Evolutionary conservation across 2,113 vertebrate genomes (phyloP).

Genomic region (Columba livia): DNA sequence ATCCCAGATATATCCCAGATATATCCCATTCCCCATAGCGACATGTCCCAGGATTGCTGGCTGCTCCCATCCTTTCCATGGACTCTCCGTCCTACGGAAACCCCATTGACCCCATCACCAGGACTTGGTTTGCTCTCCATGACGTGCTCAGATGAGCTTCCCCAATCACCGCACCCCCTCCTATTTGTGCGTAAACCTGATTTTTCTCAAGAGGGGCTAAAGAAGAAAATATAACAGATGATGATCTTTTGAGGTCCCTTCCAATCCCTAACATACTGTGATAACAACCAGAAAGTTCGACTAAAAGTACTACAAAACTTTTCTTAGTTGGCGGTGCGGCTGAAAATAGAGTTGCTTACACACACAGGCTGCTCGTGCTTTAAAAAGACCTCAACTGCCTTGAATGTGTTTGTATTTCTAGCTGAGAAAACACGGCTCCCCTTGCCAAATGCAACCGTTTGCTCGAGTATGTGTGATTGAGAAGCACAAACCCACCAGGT

Average conservation of each 20-base stretch:
- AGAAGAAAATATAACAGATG: background rate
- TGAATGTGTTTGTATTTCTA: background rate
- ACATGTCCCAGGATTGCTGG: background rate
- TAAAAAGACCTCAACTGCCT: background rate
- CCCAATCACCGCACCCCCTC: background rate
- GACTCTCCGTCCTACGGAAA: background rate
- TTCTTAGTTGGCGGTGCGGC: background rate
- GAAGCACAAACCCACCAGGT: background rate
- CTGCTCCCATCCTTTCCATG: background rate
- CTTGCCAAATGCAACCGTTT: background rate
- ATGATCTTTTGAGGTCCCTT: no score
- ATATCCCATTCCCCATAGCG: background rate
- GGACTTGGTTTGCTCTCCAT: background rate
- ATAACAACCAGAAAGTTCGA: background rate
- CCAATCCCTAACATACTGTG: no score
- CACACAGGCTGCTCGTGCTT: background rate
- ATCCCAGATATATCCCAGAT: no score
- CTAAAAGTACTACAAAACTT: background rate
- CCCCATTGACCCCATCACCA: background rate
- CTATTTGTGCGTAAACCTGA: background rate
- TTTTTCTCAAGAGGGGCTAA: background rate
- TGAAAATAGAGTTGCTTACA: slow-evolving; percentile 6
- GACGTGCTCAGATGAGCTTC: background rate
- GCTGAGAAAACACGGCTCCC: background rate
- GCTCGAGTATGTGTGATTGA: background rate